phyloP scores from a whole-genome alignment of 2,113 vertebrate species.

The Prionailurus viverrinus region DNA sequence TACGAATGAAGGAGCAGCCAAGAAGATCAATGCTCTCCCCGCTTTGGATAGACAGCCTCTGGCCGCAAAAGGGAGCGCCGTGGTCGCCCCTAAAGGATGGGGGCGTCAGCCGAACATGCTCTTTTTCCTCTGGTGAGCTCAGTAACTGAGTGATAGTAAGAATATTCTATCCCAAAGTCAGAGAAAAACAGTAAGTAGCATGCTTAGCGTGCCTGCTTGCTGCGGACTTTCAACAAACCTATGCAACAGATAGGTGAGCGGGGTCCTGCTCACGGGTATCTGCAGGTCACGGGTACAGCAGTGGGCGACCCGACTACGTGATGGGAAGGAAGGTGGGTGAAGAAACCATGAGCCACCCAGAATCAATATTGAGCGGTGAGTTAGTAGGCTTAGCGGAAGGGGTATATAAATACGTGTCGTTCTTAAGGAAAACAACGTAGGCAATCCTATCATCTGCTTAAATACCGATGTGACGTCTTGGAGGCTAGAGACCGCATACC shows the following conservation, averaged over 20 bases:
- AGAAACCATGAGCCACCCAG: neutral
- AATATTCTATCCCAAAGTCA: neutral
- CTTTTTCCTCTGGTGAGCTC: neutral
- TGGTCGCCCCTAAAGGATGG: fast-evolving
- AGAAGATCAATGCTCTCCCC: too few species aligned
- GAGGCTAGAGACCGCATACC: fast-evolving
- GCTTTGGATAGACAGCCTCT: too few species aligned
- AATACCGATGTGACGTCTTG: neutral
- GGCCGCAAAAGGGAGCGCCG: fast-evolving
- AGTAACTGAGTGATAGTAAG: fast-evolving
- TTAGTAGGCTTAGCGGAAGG: neutral
- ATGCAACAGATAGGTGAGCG: neutral
- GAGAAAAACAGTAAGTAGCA: fast-evolving
- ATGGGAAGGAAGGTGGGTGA: neutral
- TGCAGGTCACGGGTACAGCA: too few species aligned
- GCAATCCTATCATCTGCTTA: neutral
- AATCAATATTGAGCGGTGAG: neutral
- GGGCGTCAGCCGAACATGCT: fast-evolving
- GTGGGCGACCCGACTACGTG: neutral
- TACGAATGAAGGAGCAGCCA: fast-evolving
- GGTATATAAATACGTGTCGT: neutral
- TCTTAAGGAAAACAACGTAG: constrained; percentile 6
- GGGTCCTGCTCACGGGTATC: too few species aligned
- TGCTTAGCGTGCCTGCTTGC: fast-evolving
- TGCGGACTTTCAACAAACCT: neutral